phyloP scores from a whole-genome alignment of 2,888 invertebrate genomes.

The Acanthacorydalis orientalis region DNA sequence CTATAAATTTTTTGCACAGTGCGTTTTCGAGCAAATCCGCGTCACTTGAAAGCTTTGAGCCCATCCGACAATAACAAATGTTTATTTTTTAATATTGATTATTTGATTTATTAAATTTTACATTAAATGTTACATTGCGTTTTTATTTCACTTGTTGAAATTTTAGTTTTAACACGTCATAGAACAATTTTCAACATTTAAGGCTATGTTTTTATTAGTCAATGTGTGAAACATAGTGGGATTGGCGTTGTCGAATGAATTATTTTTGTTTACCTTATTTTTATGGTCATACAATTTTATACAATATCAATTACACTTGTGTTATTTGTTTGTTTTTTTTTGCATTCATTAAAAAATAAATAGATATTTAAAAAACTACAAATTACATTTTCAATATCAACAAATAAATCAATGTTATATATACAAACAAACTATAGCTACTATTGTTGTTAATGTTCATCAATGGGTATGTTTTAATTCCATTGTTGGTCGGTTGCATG shows the following conservation, averaged over 20 bases:
- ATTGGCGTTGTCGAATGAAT: not conserved
- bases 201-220: not conserved
- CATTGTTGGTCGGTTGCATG: slow-evolving; percentile 16
- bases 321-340: not conserved
- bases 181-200: slow-evolving; percentile 1
- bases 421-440: not conserved
- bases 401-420: slow-evolving; percentile 1
- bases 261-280: not conserved
- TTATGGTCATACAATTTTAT: not conserved
- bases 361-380: slow-evolving; percentile 1
- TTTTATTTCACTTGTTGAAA: not conserved
- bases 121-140: not conserved
- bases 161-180: not conserved
- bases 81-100: not conserved
- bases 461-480: not conserved
- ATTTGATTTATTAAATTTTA: not conserved
- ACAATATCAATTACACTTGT: not conserved
- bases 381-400: slow-evolving; percentile 2
- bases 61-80: not conserved
- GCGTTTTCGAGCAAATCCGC: too few relatives aligned
- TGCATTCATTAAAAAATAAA: not conserved
- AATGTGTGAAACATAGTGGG: not conserved
- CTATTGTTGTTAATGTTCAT: not conserved
- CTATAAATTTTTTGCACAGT: too few relatives aligned
- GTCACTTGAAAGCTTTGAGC: too few relatives aligned